Evolutionary conservation across 2,888 invertebrate genomes (phyloP).

Genomic region (Ganaspis brasiliensis): DNA sequence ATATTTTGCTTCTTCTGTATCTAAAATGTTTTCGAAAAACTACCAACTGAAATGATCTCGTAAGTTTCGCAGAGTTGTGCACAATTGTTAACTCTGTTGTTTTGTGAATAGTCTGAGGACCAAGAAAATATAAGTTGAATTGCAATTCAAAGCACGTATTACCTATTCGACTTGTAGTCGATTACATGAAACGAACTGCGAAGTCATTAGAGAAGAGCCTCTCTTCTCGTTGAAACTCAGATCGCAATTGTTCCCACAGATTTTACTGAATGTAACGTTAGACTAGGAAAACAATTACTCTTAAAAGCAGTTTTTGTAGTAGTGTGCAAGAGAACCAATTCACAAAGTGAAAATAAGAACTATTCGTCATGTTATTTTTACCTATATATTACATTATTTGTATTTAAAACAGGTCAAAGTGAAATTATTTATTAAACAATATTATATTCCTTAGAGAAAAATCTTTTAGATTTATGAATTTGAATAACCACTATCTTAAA

Average conservation of each 20-base stretch:
- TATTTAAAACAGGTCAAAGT: not conserved
- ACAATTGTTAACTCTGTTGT: not conserved
- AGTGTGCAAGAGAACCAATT: no score
- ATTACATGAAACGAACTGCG: conserved; percentile 36
- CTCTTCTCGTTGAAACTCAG: not conserved
- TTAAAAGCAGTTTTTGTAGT: not conserved
- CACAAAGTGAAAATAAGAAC: not conserved
- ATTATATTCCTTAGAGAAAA: no score
- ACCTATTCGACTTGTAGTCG: conserved; percentile 13
- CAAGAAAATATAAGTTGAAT: conserved; percentile 4
- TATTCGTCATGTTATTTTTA: conserved; percentile 10
- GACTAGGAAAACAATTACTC: conserved; percentile 29
- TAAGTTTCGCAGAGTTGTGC: not conserved
- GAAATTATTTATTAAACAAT: no score
- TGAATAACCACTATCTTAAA: not conserved
- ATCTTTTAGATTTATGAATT: no score
- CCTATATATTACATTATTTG: no score
- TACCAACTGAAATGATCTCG: not conserved
- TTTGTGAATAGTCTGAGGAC: not conserved
- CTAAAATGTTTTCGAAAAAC: not conserved
- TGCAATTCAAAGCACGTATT: conserved; percentile 27
- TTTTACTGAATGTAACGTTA: conserved; percentile 14
- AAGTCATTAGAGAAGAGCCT: conserved; percentile 35
- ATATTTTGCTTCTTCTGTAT: not conserved
- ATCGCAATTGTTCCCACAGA: conserved; percentile 3